phyloP scores from a whole-genome alignment of 2,113 vertebrate genomes.

The Nestor notabilis region DNA sequence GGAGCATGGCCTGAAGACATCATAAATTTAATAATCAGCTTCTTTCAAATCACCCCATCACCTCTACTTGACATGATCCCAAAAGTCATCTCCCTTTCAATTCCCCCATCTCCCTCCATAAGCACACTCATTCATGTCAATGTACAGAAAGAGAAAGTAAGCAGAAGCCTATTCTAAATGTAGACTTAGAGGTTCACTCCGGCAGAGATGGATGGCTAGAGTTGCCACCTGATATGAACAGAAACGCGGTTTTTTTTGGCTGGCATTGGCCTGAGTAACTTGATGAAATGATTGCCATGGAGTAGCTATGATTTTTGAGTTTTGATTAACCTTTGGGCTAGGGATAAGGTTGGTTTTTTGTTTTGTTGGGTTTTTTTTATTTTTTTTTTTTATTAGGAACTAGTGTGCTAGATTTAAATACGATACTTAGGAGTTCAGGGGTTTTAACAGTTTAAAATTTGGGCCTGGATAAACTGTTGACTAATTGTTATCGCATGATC shows the following conservation, averaged over 20 bases:
- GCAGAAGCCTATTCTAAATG: neutral
- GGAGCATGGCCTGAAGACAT: neutral
- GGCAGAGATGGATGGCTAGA: neutral
- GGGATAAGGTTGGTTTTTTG: neutral
- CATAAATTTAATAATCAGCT: neutral
- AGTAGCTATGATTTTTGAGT: neutral
- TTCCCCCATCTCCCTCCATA: neutral
- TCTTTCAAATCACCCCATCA: neutral
- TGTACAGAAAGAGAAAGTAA: neutral
- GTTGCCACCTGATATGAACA: neutral
- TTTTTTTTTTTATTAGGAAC: neutral
- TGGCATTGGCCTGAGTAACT: neutral
- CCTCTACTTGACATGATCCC: neutral
- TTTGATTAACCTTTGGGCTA: neutral
- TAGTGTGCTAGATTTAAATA: neutral
- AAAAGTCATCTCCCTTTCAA: neutral
- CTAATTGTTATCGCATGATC: neutral
- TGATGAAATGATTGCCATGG: neutral
- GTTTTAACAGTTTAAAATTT: neutral
- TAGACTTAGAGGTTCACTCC: neutral
- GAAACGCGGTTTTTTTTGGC: accelerated
- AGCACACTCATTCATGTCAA: neutral
- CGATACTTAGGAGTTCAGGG: neutral
- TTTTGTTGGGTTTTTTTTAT: neutral
- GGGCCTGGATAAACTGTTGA: neutral